A percentile compares a stretch with the other conserved stretches of the same genome.
phyloP scores from a whole-genome alignment of 2,797 vertebrate genomes.

The Chelmon rostratus region DNA sequence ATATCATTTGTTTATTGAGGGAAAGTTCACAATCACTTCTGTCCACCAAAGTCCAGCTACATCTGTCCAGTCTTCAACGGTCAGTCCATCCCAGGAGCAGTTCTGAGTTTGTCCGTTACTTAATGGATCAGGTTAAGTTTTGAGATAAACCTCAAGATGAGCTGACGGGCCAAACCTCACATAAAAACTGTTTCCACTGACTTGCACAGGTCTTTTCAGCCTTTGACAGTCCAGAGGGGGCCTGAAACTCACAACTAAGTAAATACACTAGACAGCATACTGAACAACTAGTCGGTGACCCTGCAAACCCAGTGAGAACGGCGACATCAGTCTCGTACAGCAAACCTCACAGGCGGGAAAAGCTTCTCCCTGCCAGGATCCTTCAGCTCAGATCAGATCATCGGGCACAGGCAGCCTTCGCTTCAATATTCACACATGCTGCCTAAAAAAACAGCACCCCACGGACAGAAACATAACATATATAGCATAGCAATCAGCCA shows the following conservation, averaged over 20 bases:
- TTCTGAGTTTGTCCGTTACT: neutral
- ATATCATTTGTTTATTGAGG: neutral
- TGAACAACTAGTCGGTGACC: neutral
- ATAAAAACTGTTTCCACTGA: neutral
- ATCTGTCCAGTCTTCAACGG: too few species aligned
- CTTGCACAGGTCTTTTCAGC: neutral
- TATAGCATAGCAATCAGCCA: constrained; percentile 30
- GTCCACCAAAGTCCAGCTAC: neutral
- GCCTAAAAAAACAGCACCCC: constrained; percentile 22
- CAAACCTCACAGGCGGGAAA: neutral
- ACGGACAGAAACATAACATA: constrained; percentile 23
- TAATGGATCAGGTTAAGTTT: neutral
- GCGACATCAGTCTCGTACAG: neutral
- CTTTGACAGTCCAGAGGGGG: too few species aligned
- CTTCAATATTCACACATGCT: neutral
- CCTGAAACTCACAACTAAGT: too few species aligned
- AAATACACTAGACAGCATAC: too few species aligned
- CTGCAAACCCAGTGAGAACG: neutral
- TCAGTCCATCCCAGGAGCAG: neutral
- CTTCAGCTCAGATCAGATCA: constrained; percentile 1
- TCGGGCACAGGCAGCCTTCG: neutral
- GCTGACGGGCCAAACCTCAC: neutral
- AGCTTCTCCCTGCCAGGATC: neutral
- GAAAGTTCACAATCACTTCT: neutral
- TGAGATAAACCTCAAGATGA: neutral